Base-by-base conservation (phyloP, 1,140 invertebrate genomes). In the Zaprionus lachaisei region DNA sequence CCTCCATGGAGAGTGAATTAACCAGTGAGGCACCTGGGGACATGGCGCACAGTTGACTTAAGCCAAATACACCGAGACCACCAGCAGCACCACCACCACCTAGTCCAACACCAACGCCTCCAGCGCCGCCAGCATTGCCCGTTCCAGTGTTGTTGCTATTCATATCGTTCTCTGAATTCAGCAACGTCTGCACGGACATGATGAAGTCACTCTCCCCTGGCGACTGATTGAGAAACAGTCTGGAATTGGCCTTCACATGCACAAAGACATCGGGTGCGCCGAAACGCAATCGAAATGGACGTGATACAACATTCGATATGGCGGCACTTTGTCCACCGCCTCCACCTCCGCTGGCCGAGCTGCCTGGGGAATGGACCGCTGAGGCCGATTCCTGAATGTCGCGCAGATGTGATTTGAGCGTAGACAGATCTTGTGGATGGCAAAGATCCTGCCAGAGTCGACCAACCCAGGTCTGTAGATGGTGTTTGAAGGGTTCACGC, bases 111-210 rank as follows among this genome's bases (percentile, higher is more conserved):
- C 56, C 11, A 17, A 12, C 37, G 28, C 57, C 67, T 7, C 24
- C 34, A 2, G 15, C 12, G 34, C 61, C 41, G 7, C 5, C 15
- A 7, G 15, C n/a, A n/a, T 47, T 20, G 34, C 67, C 74, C 44
- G 72, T 24, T n/a, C 69, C 82, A 20, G 86, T 92, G 38, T 86
- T 90, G 63, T 77, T 92, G 93, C 93, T 93, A 87, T 94, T 94
- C 92, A 93, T 93, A 87, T 93, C 92, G 82, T 93, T 94, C 92
- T 94, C 93, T 69, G 94, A 93, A 94, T 95, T 94, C 94, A 94
- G 92, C 62, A 99, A 96, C 57, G 97, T 97, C 93, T 98, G 97
- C 54, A 97, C 97, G 55, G 97, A 97, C 96, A 98, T 98, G 72
- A 99, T 97, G 93, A 98, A 98, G 90, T 98, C 97, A 62, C 94